Percentiles rank a stretch among this genome's conserved stretches.
Conservation (phyloP, 2,113 vertebrate genomes). For the Microcebus jonahi region DNA sequence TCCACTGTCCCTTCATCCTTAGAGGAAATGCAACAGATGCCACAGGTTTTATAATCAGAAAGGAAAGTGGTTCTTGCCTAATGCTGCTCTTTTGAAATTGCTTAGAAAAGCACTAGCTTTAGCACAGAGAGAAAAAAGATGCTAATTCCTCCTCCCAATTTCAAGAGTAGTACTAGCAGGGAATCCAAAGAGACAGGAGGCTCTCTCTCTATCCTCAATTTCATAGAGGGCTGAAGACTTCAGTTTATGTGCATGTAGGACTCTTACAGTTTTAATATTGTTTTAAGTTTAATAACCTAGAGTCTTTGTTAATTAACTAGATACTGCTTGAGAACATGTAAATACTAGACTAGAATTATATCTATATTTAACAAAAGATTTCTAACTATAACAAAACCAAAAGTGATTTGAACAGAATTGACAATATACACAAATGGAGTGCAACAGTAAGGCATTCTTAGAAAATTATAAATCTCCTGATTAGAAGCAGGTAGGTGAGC, state of each 20-base stretch:
- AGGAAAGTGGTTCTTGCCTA: not conserved
- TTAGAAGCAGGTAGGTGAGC: not conserved
- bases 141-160: not conserved
- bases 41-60: not conserved
- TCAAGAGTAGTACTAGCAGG: not conserved
- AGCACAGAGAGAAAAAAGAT: not conserved
- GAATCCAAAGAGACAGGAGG: not conserved
- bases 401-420: not conserved
- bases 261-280: not conserved
- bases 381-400: slow-evolving; percentile 8
- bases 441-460: not conserved
- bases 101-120: not conserved
- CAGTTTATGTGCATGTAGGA: not conserved
- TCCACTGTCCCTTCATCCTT: not conserved
- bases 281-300: not conserved
- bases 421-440: not conserved
- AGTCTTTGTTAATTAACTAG: slow-evolving; percentile 39
- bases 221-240: not conserved
- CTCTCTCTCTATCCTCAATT: not conserved
- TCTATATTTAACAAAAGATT: not conserved
- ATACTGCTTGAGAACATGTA: not conserved
- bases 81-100: not conserved
- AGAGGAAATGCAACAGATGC: not conserved
- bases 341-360: not conserved
- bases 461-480: not conserved